phyloP scores from a whole-genome alignment of 2,113 vertebrate genomes.

The Glaucidium brasilianum region DNA sequence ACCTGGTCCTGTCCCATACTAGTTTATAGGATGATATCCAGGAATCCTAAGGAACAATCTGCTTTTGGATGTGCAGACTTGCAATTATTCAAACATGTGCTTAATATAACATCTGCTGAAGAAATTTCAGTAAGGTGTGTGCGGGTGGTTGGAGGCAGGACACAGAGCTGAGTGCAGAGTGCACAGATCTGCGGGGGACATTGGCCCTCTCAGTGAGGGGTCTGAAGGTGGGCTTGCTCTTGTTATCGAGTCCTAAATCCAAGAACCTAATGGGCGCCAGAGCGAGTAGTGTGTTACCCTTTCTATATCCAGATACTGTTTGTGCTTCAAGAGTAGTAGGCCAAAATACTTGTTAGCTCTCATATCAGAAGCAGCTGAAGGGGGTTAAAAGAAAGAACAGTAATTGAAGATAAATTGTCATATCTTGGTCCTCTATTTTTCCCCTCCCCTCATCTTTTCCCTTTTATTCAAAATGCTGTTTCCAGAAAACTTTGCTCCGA shows the following conservation, averaged over 20 bases:
- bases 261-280: neutral
- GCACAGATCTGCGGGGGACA: neutral
- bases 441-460: neutral
- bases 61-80: neutral
- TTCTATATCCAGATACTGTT: neutral
- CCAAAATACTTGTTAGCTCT: neutral
- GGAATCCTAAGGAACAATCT: neutral
- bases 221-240: neutral
- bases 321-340: neutral
- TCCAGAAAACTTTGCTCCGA: neutral
- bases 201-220: too few species aligned
- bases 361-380: neutral
- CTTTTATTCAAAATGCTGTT: neutral
- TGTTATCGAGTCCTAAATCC: neutral
- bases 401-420: neutral
- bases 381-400: neutral
- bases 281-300: neutral
- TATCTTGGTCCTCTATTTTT: rapidly evolving
- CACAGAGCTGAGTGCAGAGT: too few species aligned
- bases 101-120: neutral
- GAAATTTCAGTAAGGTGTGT: neutral
- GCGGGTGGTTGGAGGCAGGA: neutral
- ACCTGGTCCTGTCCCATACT: neutral
- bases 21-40: neutral
- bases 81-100: neutral